A percentile compares a stretch with the other conserved stretches of the same genome.
Conservation (phyloP, 2,888 invertebrate genomes). For the Dasysyrphus tricinctus region DNA sequence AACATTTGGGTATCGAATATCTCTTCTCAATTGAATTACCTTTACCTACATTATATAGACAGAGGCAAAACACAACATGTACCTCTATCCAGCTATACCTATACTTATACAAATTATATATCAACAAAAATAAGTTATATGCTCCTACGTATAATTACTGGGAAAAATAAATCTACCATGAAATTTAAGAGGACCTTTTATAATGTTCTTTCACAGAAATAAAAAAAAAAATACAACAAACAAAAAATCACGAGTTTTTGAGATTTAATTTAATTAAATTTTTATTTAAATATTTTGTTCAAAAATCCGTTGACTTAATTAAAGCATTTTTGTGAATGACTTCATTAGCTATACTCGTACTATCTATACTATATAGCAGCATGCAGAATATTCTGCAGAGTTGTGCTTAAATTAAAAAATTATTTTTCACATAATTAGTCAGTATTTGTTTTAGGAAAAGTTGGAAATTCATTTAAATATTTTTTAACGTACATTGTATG, state of each 20-base stretch:
- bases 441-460: conserved; percentile 38
- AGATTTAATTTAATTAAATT: conserved; percentile 28
- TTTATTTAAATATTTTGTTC: conserved; percentile 12
- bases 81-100: background rate
- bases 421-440: conserved; percentile 45
- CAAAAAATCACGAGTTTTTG: conserved; percentile 14
- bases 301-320: conserved; percentile 42
- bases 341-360: conserved; percentile 38
- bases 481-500: background rate
- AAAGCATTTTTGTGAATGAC: conserved; percentile 43
- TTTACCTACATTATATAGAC: conserved; percentile 12
- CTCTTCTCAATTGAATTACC: conserved; percentile 53
- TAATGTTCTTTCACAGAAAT: conserved; percentile 12
- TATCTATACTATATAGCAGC: too few species aligned
- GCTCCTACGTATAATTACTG: conserved; percentile 23
- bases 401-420: conserved; percentile 40
- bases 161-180: conserved; percentile 32
- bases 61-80: background rate
- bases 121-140: conserved; percentile 2
- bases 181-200: conserved; percentile 31
- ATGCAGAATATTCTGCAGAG: background rate
- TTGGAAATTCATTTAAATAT: conserved; percentile 44
- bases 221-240: background rate
- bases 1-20: conserved; percentile 54
- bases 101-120: background rate